Percentiles rank a stretch among this genome's conserved stretches.
phyloP scores from a whole-genome alignment of 2,888 invertebrate species.

The Mystacides longicornis region DNA sequence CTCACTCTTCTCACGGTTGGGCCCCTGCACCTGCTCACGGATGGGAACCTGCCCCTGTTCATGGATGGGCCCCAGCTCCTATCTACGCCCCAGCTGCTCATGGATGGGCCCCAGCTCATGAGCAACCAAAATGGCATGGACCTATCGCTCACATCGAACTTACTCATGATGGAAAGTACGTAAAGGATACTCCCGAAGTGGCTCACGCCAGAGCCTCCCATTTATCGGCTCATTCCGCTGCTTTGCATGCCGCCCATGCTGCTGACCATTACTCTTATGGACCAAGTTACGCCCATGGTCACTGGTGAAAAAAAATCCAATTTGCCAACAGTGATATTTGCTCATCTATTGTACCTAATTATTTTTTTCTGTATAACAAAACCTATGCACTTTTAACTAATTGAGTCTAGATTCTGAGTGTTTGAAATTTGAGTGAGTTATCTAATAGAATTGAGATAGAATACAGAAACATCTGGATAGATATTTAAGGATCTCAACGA shows the following conservation, averaged over 20 bases:
- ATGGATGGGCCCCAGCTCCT: conserved; percentile 8
- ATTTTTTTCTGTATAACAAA: too few relatives aligned
- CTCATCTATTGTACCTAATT: too few relatives aligned
- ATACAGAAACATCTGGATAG: too few relatives aligned
- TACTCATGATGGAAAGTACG: conserved; percentile 46
- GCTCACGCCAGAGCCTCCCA: conserved; percentile 47
- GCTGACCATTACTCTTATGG: conserved; percentile 8
- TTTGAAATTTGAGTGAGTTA: too few relatives aligned
- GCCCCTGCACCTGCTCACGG: background rate
- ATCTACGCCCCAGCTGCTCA: conserved; percentile 12
- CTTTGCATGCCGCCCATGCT: conserved; percentile 24
- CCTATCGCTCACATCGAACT: conserved; percentile 39
- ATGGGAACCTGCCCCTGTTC: conserved; percentile 2
- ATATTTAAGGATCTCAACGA: too few relatives aligned
- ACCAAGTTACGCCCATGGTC: conserved; percentile 12
- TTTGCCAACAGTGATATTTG: too few relatives aligned
- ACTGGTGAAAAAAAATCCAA: background rate
- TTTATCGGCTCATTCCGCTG: conserved; percentile 43
- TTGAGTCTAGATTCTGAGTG: too few relatives aligned
- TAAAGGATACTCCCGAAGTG: conserved; percentile 50
- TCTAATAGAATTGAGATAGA: too few relatives aligned
- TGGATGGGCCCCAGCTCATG: conserved; percentile 16
- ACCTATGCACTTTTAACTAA: too few relatives aligned
- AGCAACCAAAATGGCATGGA: conserved; percentile 16
- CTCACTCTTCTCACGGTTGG: conserved; percentile 10